Base-by-base conservation (phyloP, 2,888 invertebrate genomes). In the Merodon equestris region DNA sequence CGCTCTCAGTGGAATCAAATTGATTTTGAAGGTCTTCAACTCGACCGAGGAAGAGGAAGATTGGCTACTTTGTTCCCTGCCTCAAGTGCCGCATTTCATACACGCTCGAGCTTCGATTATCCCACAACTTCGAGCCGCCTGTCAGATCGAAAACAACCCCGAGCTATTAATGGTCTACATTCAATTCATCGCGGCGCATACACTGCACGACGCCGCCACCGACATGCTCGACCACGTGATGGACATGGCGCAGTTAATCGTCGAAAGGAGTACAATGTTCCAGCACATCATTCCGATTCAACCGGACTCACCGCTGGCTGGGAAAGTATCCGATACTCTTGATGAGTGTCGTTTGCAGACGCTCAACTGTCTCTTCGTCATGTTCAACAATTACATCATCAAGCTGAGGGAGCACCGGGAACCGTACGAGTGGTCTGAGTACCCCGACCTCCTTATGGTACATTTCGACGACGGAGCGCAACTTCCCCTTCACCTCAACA, bases 111-210 rank as follows among this genome's bases (percentile, higher is more conserved):
- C 91, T n/a, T 91, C 94, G 75, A 92, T 94, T 70, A 92, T 93
- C 72, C 89, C 89, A 1, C 94, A 94, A 48, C 87, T 97, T n/a
- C 91, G 96, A 4, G 93, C 95, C 82, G 97, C 97, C 0, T 95
- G 96, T 86, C 94, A 95, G 85, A 95, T 96, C 68, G 98, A 98
- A 90, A 97, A 96, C 84, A 93, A 94, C 84, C 96, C 97, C 0
- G 90, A 91, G 0, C 81, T 89, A 1, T 85, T 89, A 90, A 96
- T 87, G 93, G 94, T 94, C 44, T 98, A 97, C 88, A 93, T 97
- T 64, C 92, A 92, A 82, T 97, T 97, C 89, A 91, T 98, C 50
- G 93, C 96, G 0, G 90, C 92, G 1, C 94, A 96, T 87, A 94
- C 94, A 0, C 87, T 90, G 17, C 91, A 92, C 67, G 93, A 93